A percentile compares a stretch with the other conserved stretches of the same genome.
phyloP scores from a whole-genome alignment of 1,140 invertebrate genomes.

The Maniola jurtina region DNA sequence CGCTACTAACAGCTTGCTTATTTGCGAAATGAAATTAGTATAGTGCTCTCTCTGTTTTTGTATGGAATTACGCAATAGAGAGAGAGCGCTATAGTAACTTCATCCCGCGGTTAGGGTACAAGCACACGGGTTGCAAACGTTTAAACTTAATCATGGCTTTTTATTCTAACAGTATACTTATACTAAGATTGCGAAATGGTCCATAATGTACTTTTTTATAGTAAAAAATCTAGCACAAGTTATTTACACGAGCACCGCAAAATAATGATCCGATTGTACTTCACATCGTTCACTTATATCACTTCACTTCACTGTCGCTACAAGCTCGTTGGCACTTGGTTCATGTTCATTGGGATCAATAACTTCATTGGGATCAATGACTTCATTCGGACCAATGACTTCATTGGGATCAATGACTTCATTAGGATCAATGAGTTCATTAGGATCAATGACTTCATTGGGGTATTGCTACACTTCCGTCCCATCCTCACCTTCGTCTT shows the following conservation, averaged over 20 bases:
- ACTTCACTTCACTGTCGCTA: conserved; percentile 57
- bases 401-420: too few relatives aligned
- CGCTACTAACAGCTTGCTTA: too few relatives aligned
- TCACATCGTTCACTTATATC: conserved; percentile 55
- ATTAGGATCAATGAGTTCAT: too few relatives aligned
- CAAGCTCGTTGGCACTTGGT: conserved; percentile 73
- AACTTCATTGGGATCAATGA: too few relatives aligned
- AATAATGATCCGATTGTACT: conserved; percentile 60
- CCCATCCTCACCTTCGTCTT: conserved; percentile 92
- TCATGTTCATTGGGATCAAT: conserved; percentile 29
- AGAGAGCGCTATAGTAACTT: too few relatives aligned
- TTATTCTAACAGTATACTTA: conserved; percentile 53
- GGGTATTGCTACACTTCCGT: conserved; percentile 85
- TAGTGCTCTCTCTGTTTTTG: too few relatives aligned
- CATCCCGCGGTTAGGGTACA: conserved; percentile 39
- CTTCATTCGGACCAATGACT: too few relatives aligned
- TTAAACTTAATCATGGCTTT: conserved; percentile 42
- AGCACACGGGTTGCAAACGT: conserved; percentile 22
- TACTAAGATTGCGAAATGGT: conserved; percentile 58
- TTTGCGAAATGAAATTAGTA: too few relatives aligned
- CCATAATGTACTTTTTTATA: conserved; percentile 66
- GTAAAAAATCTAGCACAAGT: conserved; percentile 76
- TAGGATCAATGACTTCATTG: conserved; percentile 2
- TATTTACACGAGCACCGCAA: conserved; percentile 77
- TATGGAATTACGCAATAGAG: too few relatives aligned